Percentiles rank a stretch among this genome's conserved stretches.
Conservation (phyloP, 2,888 invertebrate species). For the Anaspis maculata region DNA sequence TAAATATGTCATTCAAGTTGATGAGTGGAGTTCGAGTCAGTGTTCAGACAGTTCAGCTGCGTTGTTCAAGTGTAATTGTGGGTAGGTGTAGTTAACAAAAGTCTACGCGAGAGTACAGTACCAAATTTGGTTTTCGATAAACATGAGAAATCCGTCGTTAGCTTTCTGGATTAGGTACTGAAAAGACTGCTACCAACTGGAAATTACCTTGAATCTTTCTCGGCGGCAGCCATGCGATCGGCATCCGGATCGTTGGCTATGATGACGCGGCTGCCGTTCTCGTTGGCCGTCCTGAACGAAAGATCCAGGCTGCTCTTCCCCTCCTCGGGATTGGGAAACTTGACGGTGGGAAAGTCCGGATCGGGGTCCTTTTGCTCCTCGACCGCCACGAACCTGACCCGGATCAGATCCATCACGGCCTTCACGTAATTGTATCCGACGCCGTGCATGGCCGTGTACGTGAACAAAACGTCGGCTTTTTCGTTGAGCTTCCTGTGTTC, state of each 20-base stretch:
- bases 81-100: too few species aligned
- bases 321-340: conserved; percentile 98
- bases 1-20: too few species aligned
- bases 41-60: too few species aligned
- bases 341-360: conserved; percentile 95
- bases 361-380: conserved; percentile 77
- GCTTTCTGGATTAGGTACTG: too few species aligned
- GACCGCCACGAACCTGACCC: conserved; percentile 63
- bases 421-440: conserved; percentile 78
- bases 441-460: conserved; percentile 97
- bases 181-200: too few species aligned
- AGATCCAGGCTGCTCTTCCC: conserved; percentile 59
- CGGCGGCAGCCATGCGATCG: conserved; percentile 89
- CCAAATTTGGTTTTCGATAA: too few species aligned
- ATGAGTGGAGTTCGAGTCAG: too few species aligned
- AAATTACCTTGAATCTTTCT: conserved; percentile 65
- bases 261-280: conserved; percentile 61
- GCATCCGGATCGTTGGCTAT: conserved; percentile 98
- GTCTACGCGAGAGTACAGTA: too few species aligned
- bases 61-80: too few species aligned
- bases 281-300: conserved; percentile 66
- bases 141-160: too few species aligned
- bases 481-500: conserved; percentile 49
- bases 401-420: conserved; percentile 64
- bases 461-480: conserved; percentile 51